phyloP scores from a whole-genome alignment of 2,888 invertebrate species.

The Drosophila percnosoma region DNA sequence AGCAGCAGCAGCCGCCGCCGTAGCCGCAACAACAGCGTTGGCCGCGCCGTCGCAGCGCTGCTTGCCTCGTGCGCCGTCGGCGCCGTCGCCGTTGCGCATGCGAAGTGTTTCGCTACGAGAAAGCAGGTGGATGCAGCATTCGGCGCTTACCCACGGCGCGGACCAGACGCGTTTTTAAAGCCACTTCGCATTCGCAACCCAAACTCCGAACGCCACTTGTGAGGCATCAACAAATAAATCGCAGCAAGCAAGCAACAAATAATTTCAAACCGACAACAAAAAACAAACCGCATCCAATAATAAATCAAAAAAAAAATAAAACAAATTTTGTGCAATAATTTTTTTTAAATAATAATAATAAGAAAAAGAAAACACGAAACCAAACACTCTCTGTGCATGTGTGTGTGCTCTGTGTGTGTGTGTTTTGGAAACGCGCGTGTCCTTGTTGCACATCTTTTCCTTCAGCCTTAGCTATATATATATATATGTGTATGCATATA shows the following conservation, averaged over 20 bases:
- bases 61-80: conserved; percentile 47
- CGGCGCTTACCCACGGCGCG: conserved; percentile 85
- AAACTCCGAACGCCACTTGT: conserved; percentile 1
- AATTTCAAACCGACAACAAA: background rate
- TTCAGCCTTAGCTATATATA: background rate
- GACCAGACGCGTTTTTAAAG: conserved; percentile 83
- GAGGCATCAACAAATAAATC: background rate
- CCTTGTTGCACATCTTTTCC: conserved; percentile 22
- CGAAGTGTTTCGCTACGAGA: conserved; percentile 85
- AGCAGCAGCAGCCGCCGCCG: conserved; percentile 7
- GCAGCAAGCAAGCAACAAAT: conserved; percentile 1
- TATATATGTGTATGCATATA: background rate
- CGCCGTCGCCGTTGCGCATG: conserved; percentile 80
- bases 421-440: conserved; percentile 27
- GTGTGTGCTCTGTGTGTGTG: conserved; percentile 17
- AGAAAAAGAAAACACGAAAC: conserved; percentile 14
- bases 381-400: conserved; percentile 20
- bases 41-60: conserved; percentile 48
- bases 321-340: conserved; percentile 1
- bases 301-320: background rate
- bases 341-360: background rate
- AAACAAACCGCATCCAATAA: background rate
- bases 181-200: conserved; percentile 43
- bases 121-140: conserved; percentile 86
- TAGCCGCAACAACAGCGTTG: background rate